These are phyloP conservation scores for Amyelois transitella DNA, from an alignment of 1,140 invertebrate genomes.

Conservation along the genomic window DNA sequence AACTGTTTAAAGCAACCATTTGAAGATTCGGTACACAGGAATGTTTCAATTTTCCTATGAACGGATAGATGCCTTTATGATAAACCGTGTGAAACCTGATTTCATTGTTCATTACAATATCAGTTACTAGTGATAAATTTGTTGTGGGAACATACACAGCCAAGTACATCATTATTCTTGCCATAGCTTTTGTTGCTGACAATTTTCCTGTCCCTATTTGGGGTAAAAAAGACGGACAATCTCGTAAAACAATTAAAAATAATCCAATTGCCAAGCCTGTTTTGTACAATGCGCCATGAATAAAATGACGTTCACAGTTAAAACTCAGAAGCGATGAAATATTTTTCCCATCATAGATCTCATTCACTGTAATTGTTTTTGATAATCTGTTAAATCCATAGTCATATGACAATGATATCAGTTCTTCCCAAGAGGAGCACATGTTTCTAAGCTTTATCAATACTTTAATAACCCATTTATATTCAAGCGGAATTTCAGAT, in stretches of 20 bases:
- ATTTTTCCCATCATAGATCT: constrained; percentile 7
- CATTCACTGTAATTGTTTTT: not conserved
- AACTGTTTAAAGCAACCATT: constrained; percentile 12
- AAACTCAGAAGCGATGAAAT: constrained; percentile 5
- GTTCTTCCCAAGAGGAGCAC: constrained; percentile 6
- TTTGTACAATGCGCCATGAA: constrained; percentile 4
- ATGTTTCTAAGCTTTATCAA: constrained; percentile 3
- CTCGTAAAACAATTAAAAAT: not conserved
- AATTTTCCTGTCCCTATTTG: not conserved
- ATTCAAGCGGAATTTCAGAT: not conserved
- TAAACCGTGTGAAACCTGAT: not conserved
- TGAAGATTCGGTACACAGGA: constrained; percentile 1
- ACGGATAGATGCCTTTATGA: not conserved
- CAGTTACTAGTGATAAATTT: not conserved
- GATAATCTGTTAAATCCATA: not conserved
- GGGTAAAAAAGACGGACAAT: constrained; percentile 6
- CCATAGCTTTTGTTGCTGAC: constrained; percentile 3
- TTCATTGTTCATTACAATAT: not conserved
- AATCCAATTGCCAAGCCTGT: not conserved
- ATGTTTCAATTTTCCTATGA: constrained; percentile 8
- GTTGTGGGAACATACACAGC: not conserved
- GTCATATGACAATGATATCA: not conserved
- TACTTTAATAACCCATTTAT: not conserved
- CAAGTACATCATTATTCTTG: constrained; percentile 6
- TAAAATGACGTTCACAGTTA: constrained; percentile 3